A percentile compares a stretch with the other conserved stretches of the same genome.
Evolutionary conservation across 1,140 invertebrate species (phyloP).

Genomic region (Drosophila pruinosa): DNA sequence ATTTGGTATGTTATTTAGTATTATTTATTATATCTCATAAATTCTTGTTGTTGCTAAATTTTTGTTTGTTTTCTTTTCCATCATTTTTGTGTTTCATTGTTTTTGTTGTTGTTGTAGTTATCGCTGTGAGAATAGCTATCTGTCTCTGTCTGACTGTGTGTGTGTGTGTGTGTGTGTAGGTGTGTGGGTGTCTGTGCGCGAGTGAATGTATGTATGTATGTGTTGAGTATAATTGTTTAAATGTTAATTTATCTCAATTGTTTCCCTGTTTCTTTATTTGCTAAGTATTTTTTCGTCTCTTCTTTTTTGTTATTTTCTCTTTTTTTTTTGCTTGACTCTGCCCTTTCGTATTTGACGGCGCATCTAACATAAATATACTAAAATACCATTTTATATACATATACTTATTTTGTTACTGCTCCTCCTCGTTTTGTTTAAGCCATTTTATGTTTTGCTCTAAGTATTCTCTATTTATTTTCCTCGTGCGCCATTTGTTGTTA

Average conservation of each 20-base stretch:
- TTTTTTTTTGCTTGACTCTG: constrained; percentile 30
- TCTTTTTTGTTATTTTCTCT: constrained; percentile 11
- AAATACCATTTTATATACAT: constrained; percentile 69
- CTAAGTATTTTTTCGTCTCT: constrained; percentile 58
- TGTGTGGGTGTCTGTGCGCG: constrained; percentile 5
- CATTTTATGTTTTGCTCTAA: constrained; percentile 42
- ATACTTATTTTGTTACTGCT: constrained; percentile 43
- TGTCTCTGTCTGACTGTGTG: constrained; percentile 14
- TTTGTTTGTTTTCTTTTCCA: constrained; percentile 74
- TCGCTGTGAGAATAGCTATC: constrained; percentile 24
- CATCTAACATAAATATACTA: constrained; percentile 76
- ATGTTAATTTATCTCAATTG: constrained; percentile 79
- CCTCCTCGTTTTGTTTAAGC: constrained; percentile 43
- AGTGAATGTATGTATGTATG: constrained; percentile 17
- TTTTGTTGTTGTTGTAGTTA: constrained; percentile 37
- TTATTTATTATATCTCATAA: constrained; percentile 79
- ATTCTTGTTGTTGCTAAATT: constrained; percentile 82
- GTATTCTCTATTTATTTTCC: constrained; percentile 32
- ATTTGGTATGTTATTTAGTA: constrained; percentile 55
- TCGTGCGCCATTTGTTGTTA: constrained; percentile 42
- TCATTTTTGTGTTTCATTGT: constrained; percentile 13
- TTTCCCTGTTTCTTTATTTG: constrained; percentile 81
- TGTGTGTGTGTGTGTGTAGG: constrained; percentile 5
- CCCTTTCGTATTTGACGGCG: constrained; percentile 52
- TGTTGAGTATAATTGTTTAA: constrained; percentile 65